Evolutionary conservation across 2,797 vertebrate species (phyloP).

Genomic region (Ibycter americanus): DNA sequence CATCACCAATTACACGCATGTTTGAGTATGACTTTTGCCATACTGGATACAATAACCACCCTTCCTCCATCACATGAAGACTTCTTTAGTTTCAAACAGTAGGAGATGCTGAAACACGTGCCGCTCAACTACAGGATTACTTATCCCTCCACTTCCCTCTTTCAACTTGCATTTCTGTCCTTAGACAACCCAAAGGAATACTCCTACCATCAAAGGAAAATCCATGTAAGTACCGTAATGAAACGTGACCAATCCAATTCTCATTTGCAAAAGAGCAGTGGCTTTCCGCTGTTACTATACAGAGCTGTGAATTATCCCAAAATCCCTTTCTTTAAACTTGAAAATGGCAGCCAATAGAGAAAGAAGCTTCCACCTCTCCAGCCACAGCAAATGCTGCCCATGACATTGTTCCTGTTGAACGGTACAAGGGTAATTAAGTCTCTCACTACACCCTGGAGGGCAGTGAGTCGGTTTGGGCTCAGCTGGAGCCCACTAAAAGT

Average conservation of each 20-base stretch:
- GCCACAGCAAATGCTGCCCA: conserved; percentile 4
- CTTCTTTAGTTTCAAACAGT: background rate
- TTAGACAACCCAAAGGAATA: background rate
- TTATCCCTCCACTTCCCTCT: background rate
- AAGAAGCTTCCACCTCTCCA: background rate
- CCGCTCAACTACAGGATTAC: background rate
- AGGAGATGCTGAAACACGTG: background rate
- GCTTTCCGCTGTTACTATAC: background rate
- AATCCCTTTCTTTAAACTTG: background rate
- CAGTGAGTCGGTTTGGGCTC: conserved; percentile 48
- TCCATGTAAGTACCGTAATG: background rate
- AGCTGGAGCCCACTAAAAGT: conserved; percentile 56
- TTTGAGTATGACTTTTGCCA: background rate
- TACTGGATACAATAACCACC: background rate
- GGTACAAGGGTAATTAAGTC: conserved; percentile 63
- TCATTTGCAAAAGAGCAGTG: background rate
- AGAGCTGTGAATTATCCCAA: background rate
- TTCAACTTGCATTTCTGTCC: background rate
- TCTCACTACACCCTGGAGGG: conserved; percentile 52
- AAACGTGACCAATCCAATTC: conserved; percentile 1
- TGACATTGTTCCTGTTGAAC: conserved; percentile 26
- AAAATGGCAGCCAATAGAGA: conserved; percentile 17
- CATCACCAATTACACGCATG: fast-evolving
- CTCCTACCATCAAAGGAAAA: conserved; percentile 11
- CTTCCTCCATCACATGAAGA: fast-evolving